Evolutionary conservation across 2,113 vertebrate genomes (phyloP), one percentile per base, ranked within the genome.

Genomic region (Patagioenas fasciata): DNA sequence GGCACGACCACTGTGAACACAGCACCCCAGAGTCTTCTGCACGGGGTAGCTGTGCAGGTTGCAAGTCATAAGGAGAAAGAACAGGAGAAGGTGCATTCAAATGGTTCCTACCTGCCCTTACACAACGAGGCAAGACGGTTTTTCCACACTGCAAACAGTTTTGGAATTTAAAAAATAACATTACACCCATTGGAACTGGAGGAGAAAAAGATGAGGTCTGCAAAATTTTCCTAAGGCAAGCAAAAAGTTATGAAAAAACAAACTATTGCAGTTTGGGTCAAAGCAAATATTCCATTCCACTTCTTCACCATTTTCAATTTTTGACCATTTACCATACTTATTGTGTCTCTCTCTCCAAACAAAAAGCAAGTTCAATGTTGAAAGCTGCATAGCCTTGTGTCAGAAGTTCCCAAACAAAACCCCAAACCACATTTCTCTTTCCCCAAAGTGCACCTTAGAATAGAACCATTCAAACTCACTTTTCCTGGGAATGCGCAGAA

Each of bases 1-100:
- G 19, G 13, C 11, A 12, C 24, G 6, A 11, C 40, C 20, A 2
- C n/a, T 4, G 8, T 1, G 6, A 44, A 14, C 1, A 44, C 3
- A 1, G 62, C 57, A 34, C 40, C 11, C 3, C 1, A 38, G 15
- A 67, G 11, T 3, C 31, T 53, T 21, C 77, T 26, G 54, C 47
- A n/a, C 2, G 9, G 0, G 5, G 34, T 13, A 18, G n/a, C 32
- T 32, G 23, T 10, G 15, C 24, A 31, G 29, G 25, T 12, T 38
- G 13, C 7, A 9, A 60, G 28, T 12, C 42, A 34, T 3, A 53
- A 65, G 38, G 47, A 47, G 56, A 56, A 61, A 40, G 19, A 57
- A 24, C 19, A 25, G 47, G 0, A 60, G 32, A 47, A 70, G 29
- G 18, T 38, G 10, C 75, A 47, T 32, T 44, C 28, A 47, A 78